These are phyloP conservation scores for Amphilophus citrinellus DNA, from an alignment of 2,113 vertebrate species.

Conservation along the genomic window DNA sequence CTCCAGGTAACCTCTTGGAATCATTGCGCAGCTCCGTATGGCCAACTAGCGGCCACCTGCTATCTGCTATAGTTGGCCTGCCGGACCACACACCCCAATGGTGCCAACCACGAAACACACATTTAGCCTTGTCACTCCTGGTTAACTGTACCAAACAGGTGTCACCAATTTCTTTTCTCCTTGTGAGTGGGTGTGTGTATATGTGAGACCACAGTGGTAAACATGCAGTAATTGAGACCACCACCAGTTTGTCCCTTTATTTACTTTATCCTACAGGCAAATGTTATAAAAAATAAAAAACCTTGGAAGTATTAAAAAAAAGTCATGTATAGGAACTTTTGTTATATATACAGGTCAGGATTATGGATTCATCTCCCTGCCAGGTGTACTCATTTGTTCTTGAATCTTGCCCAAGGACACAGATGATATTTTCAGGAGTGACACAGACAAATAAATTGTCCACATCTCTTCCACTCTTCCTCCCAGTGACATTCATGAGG, in stretches of 20 bases:
- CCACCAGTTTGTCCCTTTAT: conserved; percentile 9
- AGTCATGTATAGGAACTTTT: neutral
- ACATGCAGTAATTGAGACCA: conserved; percentile 25
- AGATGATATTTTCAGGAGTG: conserved; percentile 5
- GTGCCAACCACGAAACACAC: conserved; percentile 61
- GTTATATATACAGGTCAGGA: neutral
- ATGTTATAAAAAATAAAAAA: neutral
- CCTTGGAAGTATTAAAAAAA: neutral
- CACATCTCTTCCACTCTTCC: neutral
- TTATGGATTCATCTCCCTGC: neutral
- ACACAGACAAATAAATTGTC: conserved; percentile 15
- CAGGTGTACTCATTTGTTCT: neutral
- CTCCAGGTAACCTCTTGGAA: neutral
- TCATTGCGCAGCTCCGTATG: neutral
- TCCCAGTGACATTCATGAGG: conserved; percentile 10
- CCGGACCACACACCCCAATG: conserved; percentile 59
- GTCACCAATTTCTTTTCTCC: conserved; percentile 20
- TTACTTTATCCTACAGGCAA: neutral
- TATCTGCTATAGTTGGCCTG: conserved; percentile 41
- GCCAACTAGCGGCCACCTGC: conserved; percentile 67
- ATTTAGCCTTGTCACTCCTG: conserved; percentile 60
- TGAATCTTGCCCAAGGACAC: neutral
- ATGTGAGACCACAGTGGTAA: neutral
- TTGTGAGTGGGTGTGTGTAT: neutral
- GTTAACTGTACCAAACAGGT: conserved; percentile 69